These are phyloP conservation scores for Megalops cyprinoides DNA, from an alignment of 2,797 vertebrate species.

Conservation along the genomic window DNA sequence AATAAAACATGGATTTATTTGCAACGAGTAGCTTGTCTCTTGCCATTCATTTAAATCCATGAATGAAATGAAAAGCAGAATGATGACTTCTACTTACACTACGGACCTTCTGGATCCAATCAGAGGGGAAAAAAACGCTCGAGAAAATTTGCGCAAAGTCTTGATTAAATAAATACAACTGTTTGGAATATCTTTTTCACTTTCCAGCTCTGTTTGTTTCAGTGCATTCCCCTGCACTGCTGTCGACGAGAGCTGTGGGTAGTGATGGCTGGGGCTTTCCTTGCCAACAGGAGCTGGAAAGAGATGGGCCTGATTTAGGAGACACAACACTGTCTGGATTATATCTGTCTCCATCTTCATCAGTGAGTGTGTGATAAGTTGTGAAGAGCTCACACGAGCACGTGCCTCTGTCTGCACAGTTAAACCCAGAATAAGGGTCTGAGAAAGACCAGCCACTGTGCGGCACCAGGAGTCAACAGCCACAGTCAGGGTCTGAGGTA, in stretches of 20 bases:
- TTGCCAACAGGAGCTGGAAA: constrained; percentile 14
- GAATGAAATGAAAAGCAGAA: constrained; percentile 26
- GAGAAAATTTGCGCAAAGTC: constrained; percentile 11
- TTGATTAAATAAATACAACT: constrained; percentile 46
- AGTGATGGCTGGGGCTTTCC: constrained; percentile 36
- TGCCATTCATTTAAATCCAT: constrained; percentile 30
- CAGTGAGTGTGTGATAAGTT: neutral
- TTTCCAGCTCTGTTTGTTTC: constrained; percentile 20
- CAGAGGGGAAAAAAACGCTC: constrained; percentile 24
- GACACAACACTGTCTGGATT: constrained; percentile 41
- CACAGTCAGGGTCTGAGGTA: no score
- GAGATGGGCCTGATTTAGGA: constrained; percentile 24
- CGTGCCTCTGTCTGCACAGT: no score
- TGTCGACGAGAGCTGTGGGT: constrained; percentile 22
- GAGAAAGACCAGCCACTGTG: no score
- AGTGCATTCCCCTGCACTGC: constrained; percentile 22
- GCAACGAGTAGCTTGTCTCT: constrained; percentile 9
- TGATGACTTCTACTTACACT: constrained; percentile 19
- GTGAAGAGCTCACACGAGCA: no score
- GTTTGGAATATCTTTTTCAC: constrained; percentile 23
- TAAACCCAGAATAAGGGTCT: no score
- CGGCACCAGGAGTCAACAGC: no score
- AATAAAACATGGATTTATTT: neutral
- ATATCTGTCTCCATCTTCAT: constrained; percentile 19
- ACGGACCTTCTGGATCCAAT: constrained; percentile 42